Evolutionary conservation across 2,888 invertebrate genomes (phyloP).

Genomic region (Drosophila pegasa): DNA sequence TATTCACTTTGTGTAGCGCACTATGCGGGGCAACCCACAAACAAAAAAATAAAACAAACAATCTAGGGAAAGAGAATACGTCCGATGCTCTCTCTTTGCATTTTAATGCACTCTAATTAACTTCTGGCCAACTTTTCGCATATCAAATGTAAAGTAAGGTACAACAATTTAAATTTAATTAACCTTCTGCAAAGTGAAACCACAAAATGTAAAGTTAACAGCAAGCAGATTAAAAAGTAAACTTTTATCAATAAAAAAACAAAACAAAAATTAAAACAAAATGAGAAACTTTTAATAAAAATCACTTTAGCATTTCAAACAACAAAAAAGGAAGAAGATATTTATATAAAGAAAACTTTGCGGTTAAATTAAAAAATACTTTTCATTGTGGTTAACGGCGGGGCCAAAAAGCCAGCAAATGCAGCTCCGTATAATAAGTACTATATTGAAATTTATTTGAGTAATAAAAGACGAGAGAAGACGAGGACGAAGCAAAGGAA

Average conservation of each 20-base stretch:
- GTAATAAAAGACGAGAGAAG: constrained; percentile 19
- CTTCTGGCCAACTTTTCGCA: constrained; percentile 47
- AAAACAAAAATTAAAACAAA: constrained; percentile 3
- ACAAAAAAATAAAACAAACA: neutral
- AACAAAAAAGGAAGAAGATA: constrained; percentile 16
- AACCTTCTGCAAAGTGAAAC: constrained; percentile 56
- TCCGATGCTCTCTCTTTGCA: constrained; percentile 8
- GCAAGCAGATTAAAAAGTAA: constrained; percentile 67
- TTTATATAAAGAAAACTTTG: constrained; percentile 65
- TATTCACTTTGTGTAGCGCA: constrained; percentile 12
- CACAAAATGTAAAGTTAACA: constrained; percentile 51
- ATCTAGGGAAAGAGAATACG: neutral
- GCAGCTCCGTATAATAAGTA: constrained; percentile 54
- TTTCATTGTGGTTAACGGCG: constrained; percentile 51
- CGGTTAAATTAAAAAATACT: constrained; percentile 75
- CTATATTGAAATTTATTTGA: constrained; percentile 69
- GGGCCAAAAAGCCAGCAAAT: constrained; percentile 26
- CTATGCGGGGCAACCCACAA: neutral
- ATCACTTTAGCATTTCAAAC: constrained; percentile 70
- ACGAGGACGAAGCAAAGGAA: constrained; percentile 4
- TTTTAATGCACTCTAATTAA: constrained; percentile 50
- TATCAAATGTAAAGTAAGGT: constrained; percentile 35
- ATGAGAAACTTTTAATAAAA: constrained; percentile 65
- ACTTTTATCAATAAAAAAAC: constrained; percentile 43
- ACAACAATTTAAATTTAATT: constrained; percentile 67